Evolutionary conservation across 2,888 invertebrate species (phyloP), one percentile per base, ranked within the genome.

Genomic region (Crioceris asparagi): DNA sequence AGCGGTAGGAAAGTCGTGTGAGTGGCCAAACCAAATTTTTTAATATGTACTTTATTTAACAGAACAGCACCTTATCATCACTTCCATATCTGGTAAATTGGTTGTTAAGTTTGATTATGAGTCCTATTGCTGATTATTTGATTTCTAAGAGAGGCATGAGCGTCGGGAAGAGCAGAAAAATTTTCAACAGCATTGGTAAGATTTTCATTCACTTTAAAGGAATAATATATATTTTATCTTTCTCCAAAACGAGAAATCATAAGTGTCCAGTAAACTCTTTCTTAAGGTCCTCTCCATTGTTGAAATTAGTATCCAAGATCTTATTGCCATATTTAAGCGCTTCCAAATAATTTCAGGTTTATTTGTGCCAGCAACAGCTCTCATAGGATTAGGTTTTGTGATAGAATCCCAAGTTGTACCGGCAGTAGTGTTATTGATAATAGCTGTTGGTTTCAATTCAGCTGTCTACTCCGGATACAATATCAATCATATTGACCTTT

Each of bases 401-500:
- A 67, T 66, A 0, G 54, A 67, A 0, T 75, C 73, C 2, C 58
- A 64, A 1, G 49, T 75, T 8, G 79, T 80, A 0, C 75, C 83
- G 3, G 39, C 83, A 0, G 75, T 84, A 3, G 61, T 66, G 0
- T 63, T 86, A 18, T 64, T 87, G 1, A 75, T 80, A 0, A 49
- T 80, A 17, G 79, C 86, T 0, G 82, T 86, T 1, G 79, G 83
- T 1, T 70, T 83, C 3, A 85, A 86, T 51, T 77, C 83, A 0
- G 78, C 79, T 2, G 75, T 79, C 35, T 84, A 79, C 49, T 75
- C 79, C 35, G 85, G 84, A 3, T 82, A 77, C 54, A 72, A 75
- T 69, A 70, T 75, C 11, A 85, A 84, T 45, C 85, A 85, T 54
- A 79, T 87, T 45, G 86, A 87, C 64, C 64, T 87, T 35, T 80